These are phyloP conservation scores for Dicyrtoma fusca DNA, from an alignment of 2,888 invertebrate species.

Conservation along the genomic window DNA sequence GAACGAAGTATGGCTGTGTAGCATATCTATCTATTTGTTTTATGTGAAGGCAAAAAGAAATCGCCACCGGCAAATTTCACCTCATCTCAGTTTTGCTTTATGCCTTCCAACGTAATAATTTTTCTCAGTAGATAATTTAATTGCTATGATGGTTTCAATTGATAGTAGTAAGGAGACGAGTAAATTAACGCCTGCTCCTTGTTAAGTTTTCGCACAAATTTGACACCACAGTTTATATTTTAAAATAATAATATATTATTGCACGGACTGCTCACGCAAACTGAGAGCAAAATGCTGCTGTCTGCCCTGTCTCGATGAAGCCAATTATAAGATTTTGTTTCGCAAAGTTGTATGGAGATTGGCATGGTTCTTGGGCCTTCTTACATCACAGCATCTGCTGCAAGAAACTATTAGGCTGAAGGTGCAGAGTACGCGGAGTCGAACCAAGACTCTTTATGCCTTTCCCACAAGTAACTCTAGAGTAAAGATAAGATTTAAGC, in stretches of 20 bases:
- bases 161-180: constrained; percentile 32
- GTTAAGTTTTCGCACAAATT: constrained; percentile 33
- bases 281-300: no score
- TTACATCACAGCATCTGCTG: no score
- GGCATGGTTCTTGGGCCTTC: not conserved
- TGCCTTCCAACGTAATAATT: constrained; percentile 29
- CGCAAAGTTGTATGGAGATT: not conserved
- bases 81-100: constrained; percentile 9
- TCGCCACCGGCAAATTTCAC: constrained; percentile 7
- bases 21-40: not conserved
- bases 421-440: no score
- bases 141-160: constrained; percentile 28
- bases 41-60: not conserved
- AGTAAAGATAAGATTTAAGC: constrained; percentile 31
- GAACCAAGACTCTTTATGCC: not conserved
- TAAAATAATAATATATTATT: constrained; percentile 1
- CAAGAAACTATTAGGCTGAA: not conserved
- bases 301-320: not conserved
- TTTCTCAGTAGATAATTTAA: constrained; percentile 35
- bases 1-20: not conserved
- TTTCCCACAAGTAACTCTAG: constrained; percentile 1
- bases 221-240: constrained; percentile 16
- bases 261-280: not conserved
- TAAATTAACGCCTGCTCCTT: constrained; percentile 36
- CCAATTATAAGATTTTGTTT: constrained; percentile 5